phyloP scores from a whole-genome alignment of 2,797 vertebrate species.

The Molossus molossus region DNA sequence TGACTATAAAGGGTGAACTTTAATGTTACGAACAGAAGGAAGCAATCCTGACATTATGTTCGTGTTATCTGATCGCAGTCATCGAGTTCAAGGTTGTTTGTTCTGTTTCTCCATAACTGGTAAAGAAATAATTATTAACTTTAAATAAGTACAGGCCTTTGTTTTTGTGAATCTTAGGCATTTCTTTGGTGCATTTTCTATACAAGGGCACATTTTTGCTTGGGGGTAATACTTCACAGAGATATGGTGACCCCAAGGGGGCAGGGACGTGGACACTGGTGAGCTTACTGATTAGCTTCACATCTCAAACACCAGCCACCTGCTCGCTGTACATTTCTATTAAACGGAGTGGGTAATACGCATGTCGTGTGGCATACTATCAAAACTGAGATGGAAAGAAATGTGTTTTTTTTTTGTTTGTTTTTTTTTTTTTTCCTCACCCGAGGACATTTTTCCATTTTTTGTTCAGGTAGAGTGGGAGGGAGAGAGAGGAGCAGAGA shows the following conservation, averaged over 20 bases:
- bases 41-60: not conserved
- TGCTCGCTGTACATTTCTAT: not conserved
- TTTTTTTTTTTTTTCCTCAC: no score
- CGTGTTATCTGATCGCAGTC: not conserved
- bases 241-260: not conserved
- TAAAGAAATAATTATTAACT: constrained; percentile 8
- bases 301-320: not conserved
- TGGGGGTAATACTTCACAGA: no score
- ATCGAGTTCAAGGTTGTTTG: not conserved
- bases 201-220: not conserved
- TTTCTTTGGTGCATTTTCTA: not conserved
- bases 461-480: no score
- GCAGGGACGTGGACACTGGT: not conserved
- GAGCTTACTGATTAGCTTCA: not conserved
- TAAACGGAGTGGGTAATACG: not conserved
- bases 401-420: no score
- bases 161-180: not conserved
- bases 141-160: not conserved
- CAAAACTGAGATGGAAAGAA: not conserved
- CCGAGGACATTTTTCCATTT: no score
- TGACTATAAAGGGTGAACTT: not conserved
- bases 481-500: no score
- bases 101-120: not conserved
- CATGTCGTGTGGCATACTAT: fast-evolving
- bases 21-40: not conserved